Evolutionary conservation across 2,888 invertebrate genomes (phyloP), one percentile per base, ranked within the genome.

Genomic region (Heliothis peltigera): DNA sequence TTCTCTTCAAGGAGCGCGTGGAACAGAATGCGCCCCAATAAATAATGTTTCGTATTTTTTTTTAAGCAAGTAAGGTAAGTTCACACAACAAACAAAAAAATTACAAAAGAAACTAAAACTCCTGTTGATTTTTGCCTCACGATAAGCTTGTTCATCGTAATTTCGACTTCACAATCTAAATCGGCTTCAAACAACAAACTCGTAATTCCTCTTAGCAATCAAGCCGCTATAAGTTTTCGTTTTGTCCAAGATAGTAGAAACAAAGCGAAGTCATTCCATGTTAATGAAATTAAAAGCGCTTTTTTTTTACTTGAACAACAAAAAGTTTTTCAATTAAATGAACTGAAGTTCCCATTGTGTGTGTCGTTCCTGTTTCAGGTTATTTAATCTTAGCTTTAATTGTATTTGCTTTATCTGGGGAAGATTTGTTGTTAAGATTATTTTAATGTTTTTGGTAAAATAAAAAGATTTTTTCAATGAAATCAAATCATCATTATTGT

Each of bases 241-340:
- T 77, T 80, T 77, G 75, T 78, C 67, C 67, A 56, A 43, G 58
- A 68, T 70, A 76, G 72, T 67, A 79, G 56, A 49, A 53, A 85
- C 82, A 87, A 84, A 84, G 79, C 67, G 66, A 75, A 83, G 81
- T 82, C 82, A 84, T 87, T 85, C 73, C 79, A 80, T 83, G 77
- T 81, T 89, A 88, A 90, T 89, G 87, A 88, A 89, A 90, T 89
- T 86, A 86, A 87, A 39, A 85, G 57, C 66, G 47, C 83, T 84
- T 84, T 82, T 70, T n/a, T 66, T 77, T 82, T 84, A 39, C 83
- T 81, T 68, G 17, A 67, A 77, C 66, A 81, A 81, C 82, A 83
- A 84, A 84, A 90, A 89, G 81, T 89, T 89, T 87, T 87, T 82
- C 84, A 89, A 90, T 90, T 89, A 89, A 86, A 87, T 74, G 75